Base-by-base conservation (phyloP, 2,888 invertebrate species). In the Harmothoe impar region DNA sequence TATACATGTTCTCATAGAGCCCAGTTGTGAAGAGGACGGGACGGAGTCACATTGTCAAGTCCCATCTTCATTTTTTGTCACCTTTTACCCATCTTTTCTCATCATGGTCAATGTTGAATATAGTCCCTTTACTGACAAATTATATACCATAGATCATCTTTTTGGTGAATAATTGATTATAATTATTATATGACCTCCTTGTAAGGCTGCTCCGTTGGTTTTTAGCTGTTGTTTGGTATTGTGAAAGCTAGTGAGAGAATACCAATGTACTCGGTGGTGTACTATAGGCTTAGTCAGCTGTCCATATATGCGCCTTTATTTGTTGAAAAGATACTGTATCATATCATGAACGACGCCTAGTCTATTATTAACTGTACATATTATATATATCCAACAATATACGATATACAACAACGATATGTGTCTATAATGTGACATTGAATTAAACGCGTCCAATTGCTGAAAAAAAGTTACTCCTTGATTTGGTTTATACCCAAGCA, bases 401-500 rank as follows among this genome's bases (percentile, higher is more conserved):
- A 35, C 33, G 20, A 17, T 12, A 81, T 35, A 81, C 43, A 35
- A 81, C 81, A 81, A 35, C 81, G 33, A 81, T 43, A 35, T 5
- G 15, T 81, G 43, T 81, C 81, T 81, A 23, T 43, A 43, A 7
- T 81, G 81, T 81, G 81, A 35, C 81, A 81, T 23, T 20, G 81
- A 81, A 81, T 81, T 33, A 81, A 81, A 81, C 3, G 81, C 81
- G 81, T 81, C 81, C 81, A 81, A 33, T 81, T 81, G 81, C 81
- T 33, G 43, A 81, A 43, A 81, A 23, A 15, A 62, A 62, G 20
- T 62, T 43, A 10, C 43, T 10, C 3, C 62, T 62, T 62, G 62
- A 7, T 62, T 20, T 62, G 62, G 10, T 52, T n/a, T n/a, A n/a
- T n/a, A n/a, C n/a, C n/a, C n/a, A n/a, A n/a, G n/a, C n/a, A n/a